Evolutionary conservation across 2,113 vertebrate species (phyloP).

Genomic region (Tragelaphus buxtoni): DNA sequence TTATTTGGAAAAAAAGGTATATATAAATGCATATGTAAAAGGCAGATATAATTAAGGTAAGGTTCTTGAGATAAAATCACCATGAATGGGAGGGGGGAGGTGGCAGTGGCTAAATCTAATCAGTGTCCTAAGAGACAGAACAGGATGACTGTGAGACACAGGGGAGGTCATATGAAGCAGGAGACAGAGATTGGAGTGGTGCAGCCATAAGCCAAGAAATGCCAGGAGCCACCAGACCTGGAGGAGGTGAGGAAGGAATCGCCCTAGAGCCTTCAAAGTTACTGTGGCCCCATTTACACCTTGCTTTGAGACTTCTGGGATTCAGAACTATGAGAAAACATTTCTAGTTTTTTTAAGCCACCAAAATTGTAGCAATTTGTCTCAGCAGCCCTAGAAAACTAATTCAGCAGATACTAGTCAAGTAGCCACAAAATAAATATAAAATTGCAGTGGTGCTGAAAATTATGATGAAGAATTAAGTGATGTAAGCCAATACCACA

Average conservation of each 20-base stretch:
- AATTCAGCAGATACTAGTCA: neutral
- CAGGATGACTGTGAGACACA: neutral
- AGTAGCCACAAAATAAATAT: constrained; percentile 5
- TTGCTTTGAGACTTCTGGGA: neutral
- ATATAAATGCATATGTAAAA: neutral
- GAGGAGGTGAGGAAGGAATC: neutral
- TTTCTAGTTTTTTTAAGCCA: neutral
- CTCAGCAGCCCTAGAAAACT: neutral
- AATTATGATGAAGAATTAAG: neutral
- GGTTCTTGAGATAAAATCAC: neutral
- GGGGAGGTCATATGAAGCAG: neutral
- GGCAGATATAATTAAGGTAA: neutral
- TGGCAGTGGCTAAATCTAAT: neutral
- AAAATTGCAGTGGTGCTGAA: neutral
- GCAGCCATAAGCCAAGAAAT: neutral
- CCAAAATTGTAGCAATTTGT: neutral
- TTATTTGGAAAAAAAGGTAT: neutral
- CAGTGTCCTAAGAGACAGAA: neutral
- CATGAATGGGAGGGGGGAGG: neutral
- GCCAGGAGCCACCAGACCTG: neutral
- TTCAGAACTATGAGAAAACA: neutral
- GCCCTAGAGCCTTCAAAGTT: neutral
- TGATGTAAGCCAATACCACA: neutral
- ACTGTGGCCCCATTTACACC: neutral
- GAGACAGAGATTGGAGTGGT: neutral